Evolutionary conservation across 1,140 invertebrate genomes (phyloP).

Genomic region (Propsilocerus akamusi): DNA sequence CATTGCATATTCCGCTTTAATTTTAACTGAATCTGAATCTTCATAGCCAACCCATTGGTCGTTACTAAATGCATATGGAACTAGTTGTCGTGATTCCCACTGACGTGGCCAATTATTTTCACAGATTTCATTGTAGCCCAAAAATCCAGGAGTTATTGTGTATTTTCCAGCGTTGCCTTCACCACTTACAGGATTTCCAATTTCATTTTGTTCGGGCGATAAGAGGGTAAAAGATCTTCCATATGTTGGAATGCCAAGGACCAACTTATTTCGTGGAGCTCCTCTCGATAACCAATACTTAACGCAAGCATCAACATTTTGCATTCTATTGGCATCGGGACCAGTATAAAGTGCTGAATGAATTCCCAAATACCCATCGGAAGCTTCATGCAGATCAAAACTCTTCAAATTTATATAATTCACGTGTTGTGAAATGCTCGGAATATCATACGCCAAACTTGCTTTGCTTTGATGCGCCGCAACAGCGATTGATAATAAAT

Average conservation of each 20-base stretch:
- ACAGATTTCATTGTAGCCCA: constrained; percentile 80
- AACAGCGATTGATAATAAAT: constrained; percentile 34
- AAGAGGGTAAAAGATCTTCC: constrained; percentile 66
- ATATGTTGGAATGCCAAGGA: constrained; percentile 75
- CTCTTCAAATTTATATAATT: constrained; percentile 30
- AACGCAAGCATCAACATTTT: constrained; percentile 28
- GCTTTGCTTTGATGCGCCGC: constrained; percentile 31
- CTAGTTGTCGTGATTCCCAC: constrained; percentile 28
- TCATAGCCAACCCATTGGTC: constrained; percentile 89
- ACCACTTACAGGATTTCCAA: constrained; percentile 32
- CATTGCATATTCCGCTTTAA: constrained; percentile 48
- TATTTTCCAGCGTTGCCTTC: constrained; percentile 62
- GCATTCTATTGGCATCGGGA: constrained; percentile 8
- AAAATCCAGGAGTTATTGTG: constrained; percentile 74
- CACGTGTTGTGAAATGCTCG: constrained; percentile 31
- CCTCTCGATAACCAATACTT: constrained; percentile 50
- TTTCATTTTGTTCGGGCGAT: constrained; percentile 24
- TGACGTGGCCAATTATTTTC: constrained; percentile 41
- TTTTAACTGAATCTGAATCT: constrained; percentile 40
- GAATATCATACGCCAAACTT: constrained; percentile 36
- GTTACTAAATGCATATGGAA: constrained; percentile 58
- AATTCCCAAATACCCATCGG: constrained; percentile 34
- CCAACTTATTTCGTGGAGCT: constrained; percentile 56
- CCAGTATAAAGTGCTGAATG: constrained; percentile 35
- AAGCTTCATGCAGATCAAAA: constrained; percentile 50